phyloP scores from a whole-genome alignment of 2,113 vertebrate species.

The Campylomormyrus tamandua region DNA sequence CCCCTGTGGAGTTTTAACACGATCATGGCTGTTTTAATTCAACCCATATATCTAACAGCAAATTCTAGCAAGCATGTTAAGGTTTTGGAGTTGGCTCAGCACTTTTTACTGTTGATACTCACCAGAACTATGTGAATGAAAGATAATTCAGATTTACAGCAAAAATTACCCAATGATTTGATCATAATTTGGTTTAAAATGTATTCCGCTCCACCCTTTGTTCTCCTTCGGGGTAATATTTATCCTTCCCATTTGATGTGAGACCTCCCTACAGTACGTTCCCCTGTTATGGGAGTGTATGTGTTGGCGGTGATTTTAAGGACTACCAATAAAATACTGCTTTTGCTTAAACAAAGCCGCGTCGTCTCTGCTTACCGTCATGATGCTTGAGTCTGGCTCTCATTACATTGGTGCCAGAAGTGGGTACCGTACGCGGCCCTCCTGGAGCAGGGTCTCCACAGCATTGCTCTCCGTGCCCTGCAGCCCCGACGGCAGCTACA shows the following conservation, averaged over 20 bases:
- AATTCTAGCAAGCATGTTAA: neutral
- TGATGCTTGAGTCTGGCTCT: neutral
- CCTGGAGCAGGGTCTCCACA: too few relatives aligned
- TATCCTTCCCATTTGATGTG: neutral
- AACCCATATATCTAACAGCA: neutral
- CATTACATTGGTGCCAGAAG: neutral
- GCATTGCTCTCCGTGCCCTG: too few relatives aligned
- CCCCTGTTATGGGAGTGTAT: neutral
- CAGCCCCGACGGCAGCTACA: neutral
- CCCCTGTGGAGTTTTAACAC: neutral
- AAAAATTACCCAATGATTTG: neutral
- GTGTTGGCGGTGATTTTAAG: neutral
- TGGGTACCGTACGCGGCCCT: too few relatives aligned
- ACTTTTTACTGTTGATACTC: neutral
- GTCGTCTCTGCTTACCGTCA: too few relatives aligned
- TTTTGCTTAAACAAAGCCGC: neutral
- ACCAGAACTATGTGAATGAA: neutral
- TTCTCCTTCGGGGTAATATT: neutral
- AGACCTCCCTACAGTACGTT: neutral
- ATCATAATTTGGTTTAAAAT: neutral
- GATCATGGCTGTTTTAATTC: neutral
- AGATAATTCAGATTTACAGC: neutral
- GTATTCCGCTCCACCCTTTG: neutral
- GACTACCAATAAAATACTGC: neutral
- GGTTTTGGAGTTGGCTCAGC: neutral